A percentile compares a stretch with the other conserved stretches of the same genome.
These are phyloP conservation scores for Pseudomyrmex gracilis DNA, from an alignment of 1,140 invertebrate species.

Conservation along the genomic window DNA sequence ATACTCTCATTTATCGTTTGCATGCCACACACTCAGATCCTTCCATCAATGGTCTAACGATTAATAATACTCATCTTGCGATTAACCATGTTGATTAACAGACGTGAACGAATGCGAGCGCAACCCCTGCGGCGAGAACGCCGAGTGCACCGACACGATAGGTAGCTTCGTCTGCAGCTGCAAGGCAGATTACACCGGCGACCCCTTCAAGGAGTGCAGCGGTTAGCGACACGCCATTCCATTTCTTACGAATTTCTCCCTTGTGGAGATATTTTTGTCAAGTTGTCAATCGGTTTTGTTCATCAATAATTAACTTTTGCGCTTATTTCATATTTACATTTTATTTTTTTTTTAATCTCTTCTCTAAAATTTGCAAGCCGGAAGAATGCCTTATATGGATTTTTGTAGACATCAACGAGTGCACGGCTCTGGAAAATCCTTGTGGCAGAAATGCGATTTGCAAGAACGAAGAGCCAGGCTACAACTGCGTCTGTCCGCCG, in stretches of 20 bases:
- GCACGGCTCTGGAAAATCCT: slow-evolving; percentile 91
- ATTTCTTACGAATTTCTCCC: neutral
- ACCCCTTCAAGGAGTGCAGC: slow-evolving; percentile 92
- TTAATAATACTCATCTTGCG: slow-evolving; percentile 65
- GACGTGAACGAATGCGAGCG: slow-evolving; percentile 95
- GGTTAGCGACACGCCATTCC: slow-evolving; percentile 83
- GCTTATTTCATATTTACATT: neutral
- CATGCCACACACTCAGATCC: neutral
- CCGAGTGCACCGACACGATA: slow-evolving; percentile 93
- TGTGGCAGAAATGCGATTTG: slow-evolving; percentile 95
- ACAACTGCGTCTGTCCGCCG: slow-evolving; percentile 94
- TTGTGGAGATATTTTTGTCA: too few relatives aligned
- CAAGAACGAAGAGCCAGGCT: slow-evolving; percentile 94
- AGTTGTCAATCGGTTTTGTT: neutral
- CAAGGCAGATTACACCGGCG: slow-evolving; percentile 93
- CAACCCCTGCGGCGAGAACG: slow-evolving; percentile 94
- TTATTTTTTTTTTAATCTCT: neutral
- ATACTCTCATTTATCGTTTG: neutral
- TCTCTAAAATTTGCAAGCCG: neutral
- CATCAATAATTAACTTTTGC: neutral
- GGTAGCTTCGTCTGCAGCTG: slow-evolving; percentile 95
- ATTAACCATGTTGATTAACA: slow-evolving; percentile 85
- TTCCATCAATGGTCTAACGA: slow-evolving; percentile 10
- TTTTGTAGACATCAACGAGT: slow-evolving; percentile 94
- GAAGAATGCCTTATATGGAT: neutral